Base-by-base conservation (phyloP, 2,888 invertebrate species). In the Xestia sexstrigata region DNA sequence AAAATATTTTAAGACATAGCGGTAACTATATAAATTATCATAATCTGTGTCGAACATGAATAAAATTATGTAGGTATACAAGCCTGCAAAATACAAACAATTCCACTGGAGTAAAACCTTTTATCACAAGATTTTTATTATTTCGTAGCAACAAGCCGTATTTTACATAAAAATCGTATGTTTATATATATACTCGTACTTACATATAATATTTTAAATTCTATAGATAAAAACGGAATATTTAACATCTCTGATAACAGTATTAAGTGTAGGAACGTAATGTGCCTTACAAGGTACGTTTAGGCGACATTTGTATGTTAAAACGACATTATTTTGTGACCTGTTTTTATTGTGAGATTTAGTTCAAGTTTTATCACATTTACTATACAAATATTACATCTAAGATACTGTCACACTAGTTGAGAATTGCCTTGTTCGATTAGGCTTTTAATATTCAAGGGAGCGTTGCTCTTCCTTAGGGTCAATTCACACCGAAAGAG, bases 51-150 rank as follows among this genome's bases (percentile, higher is more conserved):
- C 20, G 17, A 83, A 82, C 69, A 74, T 78, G 35, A 76, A 78
- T 82, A 84, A 79, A 79, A 83, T n/a, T 35, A 35, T 35, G 35
- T 79, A 69, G 70, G 39, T 60, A 8, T 60, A 70, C 73, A 78
- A 82, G 30, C 52, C 42, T 70, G n/a, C 74, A 67, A 62, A 79
- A 79, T 58, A 55, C 35, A 83, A 87, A 87, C 76, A 83, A 87
- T 80, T 81, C 42, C 78, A 76, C 67, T 67, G 26, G 20, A 47
- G 11, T 65, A n/a, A 77, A 74, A 78, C n/a, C 72, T 71, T 78
- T 78, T 70, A 65, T 80, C 70, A 76, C 73, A 66, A 76, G 74
- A 49, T 68, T 69, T 35, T 79, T 65, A 67, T 66, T 55, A 55
- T 70, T 70, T 72, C 35, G 13, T 58, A 55, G 7, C 60, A 63